phyloP scores from a whole-genome alignment of 23 tunicate species.

The Styela plicata region DNA sequence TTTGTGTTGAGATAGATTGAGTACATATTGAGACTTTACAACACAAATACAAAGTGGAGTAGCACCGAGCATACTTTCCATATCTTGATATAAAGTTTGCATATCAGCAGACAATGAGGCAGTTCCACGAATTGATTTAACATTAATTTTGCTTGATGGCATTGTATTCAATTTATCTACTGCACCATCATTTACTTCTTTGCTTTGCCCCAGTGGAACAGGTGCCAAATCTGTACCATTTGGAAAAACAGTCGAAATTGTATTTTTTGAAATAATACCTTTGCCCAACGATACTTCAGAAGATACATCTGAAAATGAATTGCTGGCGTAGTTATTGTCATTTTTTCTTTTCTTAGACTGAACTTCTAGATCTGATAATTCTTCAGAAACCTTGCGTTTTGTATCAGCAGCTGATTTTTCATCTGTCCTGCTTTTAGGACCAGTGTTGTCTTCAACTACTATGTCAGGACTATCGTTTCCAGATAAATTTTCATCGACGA shows the following conservation, averaged over 20 bases:
- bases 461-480: not conserved
- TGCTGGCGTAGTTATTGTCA: not conserved
- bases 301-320: not conserved
- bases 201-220: too few species aligned
- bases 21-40: conserved; percentile 43
- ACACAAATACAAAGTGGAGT: conserved; percentile 82
- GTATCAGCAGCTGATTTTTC: not conserved
- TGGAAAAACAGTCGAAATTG: conserved; percentile 19
- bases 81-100: conserved; percentile 46
- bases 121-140: not conserved
- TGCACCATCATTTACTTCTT: not conserved
- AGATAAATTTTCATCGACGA: not conserved
- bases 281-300: not conserved
- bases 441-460: not conserved
- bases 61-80: conserved; percentile 25
- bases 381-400: not conserved
- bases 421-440: not conserved
- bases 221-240: conserved; percentile 28
- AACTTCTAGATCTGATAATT: not conserved
- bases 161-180: not conserved
- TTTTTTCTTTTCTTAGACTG: not conserved
- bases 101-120: conserved; percentile 13
- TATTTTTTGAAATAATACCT: not conserved
- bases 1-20: conserved; percentile 28
- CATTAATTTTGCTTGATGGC: not conserved